Base-by-base conservation (phyloP, 2,888 invertebrate species). In the Tipula confusa region DNA sequence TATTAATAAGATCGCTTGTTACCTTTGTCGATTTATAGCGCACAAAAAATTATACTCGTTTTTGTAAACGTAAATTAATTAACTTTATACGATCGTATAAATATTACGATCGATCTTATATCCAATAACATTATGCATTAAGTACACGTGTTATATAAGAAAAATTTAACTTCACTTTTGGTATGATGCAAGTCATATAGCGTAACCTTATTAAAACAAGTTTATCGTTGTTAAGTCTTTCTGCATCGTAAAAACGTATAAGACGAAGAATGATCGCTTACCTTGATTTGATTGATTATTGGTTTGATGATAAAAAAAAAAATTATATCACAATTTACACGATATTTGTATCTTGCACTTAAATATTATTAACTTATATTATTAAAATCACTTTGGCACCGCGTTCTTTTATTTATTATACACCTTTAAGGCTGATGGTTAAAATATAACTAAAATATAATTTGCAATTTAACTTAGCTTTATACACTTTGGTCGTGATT, bases 261-360 rank as follows among this genome's bases (percentile, higher is more conserved):
- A 38, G 9, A 38, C 2, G 0, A 6, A 48, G 6, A 0, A 48
- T 48, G 48, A 48, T 48, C 48, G n/a, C n/a, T 48, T 48, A 48
- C 64, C 24, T 64, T 64, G 64, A 64, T 64, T 64, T 64, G n/a
- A 64, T 64, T 64, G 64, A 64, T 64, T 24, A 64, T 64, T 64
- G 11, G 24, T 64, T n/a, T 64, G 6, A 15, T 9, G 64, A 24
- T 9, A 64, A 64, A 7, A 64, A 24, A 1, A 64, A 64, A 64
- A 64, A 64, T 11, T 64, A 64, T 24, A 64, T 64, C 64, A 64
- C 64, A 64, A 64, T 64, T 4, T 64, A 64, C 7, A 24, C 9
- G 24, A 64, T n/a, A n/a, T n/a, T 64, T 48, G 4, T 43, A 43
- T 43, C 18, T 64, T 9, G 1, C 24, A 64, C 48, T 24, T 64